phyloP scores from a whole-genome alignment of 2,797 vertebrate species.

The Myiotriccus ornatus region DNA sequence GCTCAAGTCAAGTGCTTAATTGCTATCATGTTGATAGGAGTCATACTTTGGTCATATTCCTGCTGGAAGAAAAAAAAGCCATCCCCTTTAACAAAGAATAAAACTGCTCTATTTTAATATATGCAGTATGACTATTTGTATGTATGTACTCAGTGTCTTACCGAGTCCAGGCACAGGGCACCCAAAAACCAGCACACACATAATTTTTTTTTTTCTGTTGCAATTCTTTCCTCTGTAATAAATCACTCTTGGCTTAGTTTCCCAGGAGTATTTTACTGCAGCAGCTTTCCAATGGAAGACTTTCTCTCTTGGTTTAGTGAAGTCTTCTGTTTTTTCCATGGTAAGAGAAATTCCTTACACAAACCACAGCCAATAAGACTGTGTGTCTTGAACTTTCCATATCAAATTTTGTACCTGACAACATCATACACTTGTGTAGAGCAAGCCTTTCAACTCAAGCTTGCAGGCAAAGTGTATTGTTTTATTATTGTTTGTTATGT shows the following conservation, averaged over 20 bases:
- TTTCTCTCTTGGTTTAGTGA: not conserved
- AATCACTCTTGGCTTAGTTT: not conserved
- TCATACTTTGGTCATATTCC: not conserved
- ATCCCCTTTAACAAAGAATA: not conserved
- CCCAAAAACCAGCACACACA: not conserved
- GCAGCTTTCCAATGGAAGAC: not conserved
- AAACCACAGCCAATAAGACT: not conserved
- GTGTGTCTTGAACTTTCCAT: not conserved
- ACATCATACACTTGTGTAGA: not conserved
- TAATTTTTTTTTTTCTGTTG: not conserved
- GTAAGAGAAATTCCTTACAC: not conserved
- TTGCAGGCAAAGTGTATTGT: not conserved
- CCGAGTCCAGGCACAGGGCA: not conserved
- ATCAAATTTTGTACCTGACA: not conserved
- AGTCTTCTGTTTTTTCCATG: not conserved
- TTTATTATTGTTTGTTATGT: not conserved
- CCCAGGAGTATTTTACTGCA: not conserved
- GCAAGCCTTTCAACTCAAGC: not conserved
- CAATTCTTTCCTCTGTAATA: not conserved
- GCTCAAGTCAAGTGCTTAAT: not conserved
- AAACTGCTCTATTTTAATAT: not conserved
- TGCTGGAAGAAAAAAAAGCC: not conserved
- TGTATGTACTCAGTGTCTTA: not conserved
- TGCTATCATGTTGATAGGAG: not conserved
- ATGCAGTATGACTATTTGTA: rapidly evolving